phyloP scores from a whole-genome alignment of 2,888 invertebrate species.

The Luperina testacea region DNA sequence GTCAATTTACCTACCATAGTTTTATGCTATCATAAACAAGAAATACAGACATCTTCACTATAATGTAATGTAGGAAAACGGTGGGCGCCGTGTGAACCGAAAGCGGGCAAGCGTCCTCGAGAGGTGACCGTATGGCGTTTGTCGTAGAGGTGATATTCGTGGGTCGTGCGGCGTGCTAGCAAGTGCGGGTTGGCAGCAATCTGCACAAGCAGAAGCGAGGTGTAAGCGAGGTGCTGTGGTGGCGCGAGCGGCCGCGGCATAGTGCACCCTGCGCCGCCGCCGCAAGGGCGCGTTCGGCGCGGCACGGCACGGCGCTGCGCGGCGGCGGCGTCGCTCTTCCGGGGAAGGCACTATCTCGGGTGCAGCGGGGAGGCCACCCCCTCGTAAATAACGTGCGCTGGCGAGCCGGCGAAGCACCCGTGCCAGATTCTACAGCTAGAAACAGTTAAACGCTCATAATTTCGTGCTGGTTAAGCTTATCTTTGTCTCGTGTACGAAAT shows the following conservation, averaged over 20 bases:
- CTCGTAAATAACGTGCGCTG: conserved; percentile 90
- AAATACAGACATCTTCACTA: conserved; percentile 86
- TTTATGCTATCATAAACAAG: conserved; percentile 86
- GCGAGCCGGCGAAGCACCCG: conserved; percentile 90
- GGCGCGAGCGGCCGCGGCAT: conserved; percentile 66
- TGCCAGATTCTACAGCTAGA: conserved; percentile 90
- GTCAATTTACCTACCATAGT: conserved; percentile 85
- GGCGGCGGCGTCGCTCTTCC: conserved; percentile 84
- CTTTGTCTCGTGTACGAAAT: conserved; percentile 90
- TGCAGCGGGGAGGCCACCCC: conserved; percentile 85
- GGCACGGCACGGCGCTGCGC: conserved; percentile 73
- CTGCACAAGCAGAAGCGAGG: conserved; percentile 85
- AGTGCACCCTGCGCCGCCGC: conserved; percentile 68
- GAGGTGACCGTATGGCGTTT: conserved; percentile 76
- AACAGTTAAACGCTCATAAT: conserved; percentile 91
- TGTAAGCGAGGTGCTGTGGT: conserved; percentile 81
- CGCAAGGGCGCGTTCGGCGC: conserved; percentile 68
- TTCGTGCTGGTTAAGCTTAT: conserved; percentile 90
- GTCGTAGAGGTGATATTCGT: conserved; percentile 84
- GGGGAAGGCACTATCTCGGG: conserved; percentile 89
- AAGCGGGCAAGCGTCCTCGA: conserved; percentile 72
- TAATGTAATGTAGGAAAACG: conserved; percentile 81
- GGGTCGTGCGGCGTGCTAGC: conserved; percentile 74
- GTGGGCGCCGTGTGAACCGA: conserved; percentile 74
- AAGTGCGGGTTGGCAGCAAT: conserved; percentile 84